Evolutionary conservation across 2,797 vertebrate genomes (phyloP).

Genomic region (Pseudochromis fuscus): DNA sequence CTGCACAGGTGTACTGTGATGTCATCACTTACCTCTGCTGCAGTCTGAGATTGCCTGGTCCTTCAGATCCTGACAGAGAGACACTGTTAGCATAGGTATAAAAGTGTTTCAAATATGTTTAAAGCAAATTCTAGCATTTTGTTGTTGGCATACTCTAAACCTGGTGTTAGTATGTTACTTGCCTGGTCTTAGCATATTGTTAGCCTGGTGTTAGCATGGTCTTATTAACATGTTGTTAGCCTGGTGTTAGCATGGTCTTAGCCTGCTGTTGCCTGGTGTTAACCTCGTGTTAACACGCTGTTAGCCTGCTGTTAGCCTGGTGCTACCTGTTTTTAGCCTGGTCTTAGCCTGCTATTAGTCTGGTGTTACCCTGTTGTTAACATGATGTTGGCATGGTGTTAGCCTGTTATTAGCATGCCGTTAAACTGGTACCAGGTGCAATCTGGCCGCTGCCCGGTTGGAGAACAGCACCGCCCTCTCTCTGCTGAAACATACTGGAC

Average conservation of each 20-base stretch:
- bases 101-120: too few species aligned
- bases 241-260: neutral
- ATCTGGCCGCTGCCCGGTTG: slow-evolving; percentile 93
- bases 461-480: slow-evolving; percentile 93
- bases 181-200: neutral
- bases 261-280: neutral
- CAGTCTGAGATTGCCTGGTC: slow-evolving; percentile 92
- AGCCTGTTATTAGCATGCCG: neutral
- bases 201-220: neutral
- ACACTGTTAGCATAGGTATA: slow-evolving; percentile 15
- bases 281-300: too few species aligned
- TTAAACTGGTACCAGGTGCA: slow-evolving; percentile 88
- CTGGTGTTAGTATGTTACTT: too few species aligned
- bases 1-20: neutral
- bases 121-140: too few species aligned
- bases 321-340: neutral
- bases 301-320: neutral
- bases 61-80: slow-evolving; percentile 87
- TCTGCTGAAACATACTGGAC: slow-evolving; percentile 89
- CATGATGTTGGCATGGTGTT: neutral
- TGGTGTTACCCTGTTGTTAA: neutral
- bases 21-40: slow-evolving; percentile 88
- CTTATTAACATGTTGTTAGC: neutral
- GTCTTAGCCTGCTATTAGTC: neutral
- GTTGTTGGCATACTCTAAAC: too few species aligned